A percentile compares a stretch with the other conserved stretches of the same genome.
phyloP scores from a whole-genome alignment of 2,797 vertebrate species.

The Smutsia gigantea region DNA sequence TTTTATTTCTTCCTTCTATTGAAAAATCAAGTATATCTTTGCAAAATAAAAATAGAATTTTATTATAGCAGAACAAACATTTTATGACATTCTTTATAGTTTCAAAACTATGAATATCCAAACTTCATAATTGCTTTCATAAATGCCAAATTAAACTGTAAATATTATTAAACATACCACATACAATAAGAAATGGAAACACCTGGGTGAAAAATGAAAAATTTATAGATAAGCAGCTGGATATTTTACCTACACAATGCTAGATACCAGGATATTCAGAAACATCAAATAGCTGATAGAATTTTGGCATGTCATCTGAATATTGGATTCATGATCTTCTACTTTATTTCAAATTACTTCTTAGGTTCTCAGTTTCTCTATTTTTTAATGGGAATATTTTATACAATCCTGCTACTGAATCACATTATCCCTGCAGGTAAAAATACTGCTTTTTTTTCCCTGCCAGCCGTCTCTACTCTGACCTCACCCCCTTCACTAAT shows the following conservation, averaged over 20 bases:
- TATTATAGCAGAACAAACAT: conserved; percentile 82
- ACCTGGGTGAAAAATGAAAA: conserved; percentile 80
- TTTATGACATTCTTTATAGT: conserved; percentile 80
- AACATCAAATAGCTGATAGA: conserved; percentile 69
- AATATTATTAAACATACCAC: conserved; percentile 83
- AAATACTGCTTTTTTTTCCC: neutral
- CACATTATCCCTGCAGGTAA: conserved; percentile 36
- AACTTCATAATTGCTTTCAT: conserved; percentile 80
- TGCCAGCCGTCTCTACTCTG: neutral
- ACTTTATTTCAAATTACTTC: conserved; percentile 65
- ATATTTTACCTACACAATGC: conserved; percentile 81
- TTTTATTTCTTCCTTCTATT: conserved; percentile 75
- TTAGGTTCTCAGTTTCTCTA: conserved; percentile 35
- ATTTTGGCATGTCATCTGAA: conserved; percentile 68
- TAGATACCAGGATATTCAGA: conserved; percentile 77
- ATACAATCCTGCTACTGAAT: conserved; percentile 38
- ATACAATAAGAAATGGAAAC: conserved; percentile 78
- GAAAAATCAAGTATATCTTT: conserved; percentile 82
- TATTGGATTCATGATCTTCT: conserved; percentile 63
- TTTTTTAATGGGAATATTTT: conserved; percentile 60
- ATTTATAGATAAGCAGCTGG: conserved; percentile 81
- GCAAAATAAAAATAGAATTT: conserved; percentile 83
- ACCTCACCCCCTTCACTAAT: neutral
- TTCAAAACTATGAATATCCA: conserved; percentile 82
- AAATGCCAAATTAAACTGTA: conserved; percentile 83